Evolutionary conservation across 1,140 invertebrate species (phyloP).

Genomic region (Trypoxylus dichotomus): DNA sequence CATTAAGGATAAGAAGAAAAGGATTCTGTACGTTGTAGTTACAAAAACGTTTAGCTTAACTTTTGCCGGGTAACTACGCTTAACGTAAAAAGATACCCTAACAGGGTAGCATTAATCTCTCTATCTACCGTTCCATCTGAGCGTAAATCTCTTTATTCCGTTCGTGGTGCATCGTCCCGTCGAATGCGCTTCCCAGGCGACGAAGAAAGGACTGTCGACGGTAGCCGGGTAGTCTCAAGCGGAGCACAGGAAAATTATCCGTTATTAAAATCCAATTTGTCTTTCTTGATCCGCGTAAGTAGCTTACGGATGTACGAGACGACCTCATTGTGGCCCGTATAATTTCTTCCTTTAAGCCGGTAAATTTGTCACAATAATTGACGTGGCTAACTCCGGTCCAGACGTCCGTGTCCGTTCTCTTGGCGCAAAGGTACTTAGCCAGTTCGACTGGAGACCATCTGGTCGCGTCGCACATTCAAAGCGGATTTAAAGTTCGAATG

Average conservation of each 20-base stretch:
- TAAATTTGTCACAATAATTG: slow-evolving; percentile 26
- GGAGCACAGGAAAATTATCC: slow-evolving; percentile 4
- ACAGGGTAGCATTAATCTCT: not conserved
- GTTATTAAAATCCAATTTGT: slow-evolving; percentile 24
- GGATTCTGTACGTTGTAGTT: too few relatives aligned
- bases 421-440: slow-evolving; percentile 17
- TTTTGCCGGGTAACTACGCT: too few relatives aligned
- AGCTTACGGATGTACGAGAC: slow-evolving; percentile 9
- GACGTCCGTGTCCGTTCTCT: not conserved
- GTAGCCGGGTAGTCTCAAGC: not conserved
- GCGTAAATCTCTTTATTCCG: not conserved
- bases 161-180: not conserved
- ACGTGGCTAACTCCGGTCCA: slow-evolving; percentile 8
- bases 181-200: not conserved
- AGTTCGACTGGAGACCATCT: not conserved
- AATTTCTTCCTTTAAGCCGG: slow-evolving; percentile 23
- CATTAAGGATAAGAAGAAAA: too few relatives aligned
- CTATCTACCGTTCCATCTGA: not conserved
- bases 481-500: not conserved
- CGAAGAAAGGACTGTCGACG: not conserved
- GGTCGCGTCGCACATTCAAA: slow-evolving; percentile 2
- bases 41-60: too few relatives aligned
- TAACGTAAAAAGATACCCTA: too few relatives aligned
- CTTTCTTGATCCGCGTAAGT: slow-evolving; percentile 23
- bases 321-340: slow-evolving; percentile 17